Evolutionary conservation across 2,113 vertebrate species (phyloP), one percentile per base, ranked within the genome.

Genomic region (Cichladusa arquata): DNA sequence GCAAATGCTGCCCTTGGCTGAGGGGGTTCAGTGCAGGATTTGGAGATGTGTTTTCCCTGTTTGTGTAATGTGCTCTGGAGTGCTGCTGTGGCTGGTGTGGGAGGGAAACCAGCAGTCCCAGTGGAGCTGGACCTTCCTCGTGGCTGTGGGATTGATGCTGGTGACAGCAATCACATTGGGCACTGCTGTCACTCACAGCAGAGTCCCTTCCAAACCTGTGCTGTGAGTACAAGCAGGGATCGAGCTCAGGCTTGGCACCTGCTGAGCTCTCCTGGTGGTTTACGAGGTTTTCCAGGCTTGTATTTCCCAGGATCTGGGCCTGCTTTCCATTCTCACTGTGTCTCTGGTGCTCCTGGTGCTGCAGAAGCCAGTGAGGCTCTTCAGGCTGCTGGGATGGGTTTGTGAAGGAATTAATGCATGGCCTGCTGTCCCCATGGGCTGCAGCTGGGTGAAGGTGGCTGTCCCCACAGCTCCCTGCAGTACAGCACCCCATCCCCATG

Each of bases 31-130:
- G 28, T 4, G 23, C 28, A 57, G 36, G 33, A 6, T 62, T 70
- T 54, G 47, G 54, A 44, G 62, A 9, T 33, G 28, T n/a, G 10
- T 74, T 93, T 87, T 74, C 60, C 56, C 33, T 9, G 66, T 36
- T 53, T 66, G 66, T 67, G 7, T 44, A 11, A 18, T 64, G 42
- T 84, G 56, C 71, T 73, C 18, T 45, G 73, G 28, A 26, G 62
- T 8, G 51, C 24, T 31, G 51, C 31, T 81, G 4, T 0, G 8
- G 44, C 61, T 19, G 66, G 11, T 33, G 7, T 11, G 25, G 40
- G 36, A 83, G 67, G 62, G 31, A 34, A 65, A 14, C 3, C 24
- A 19, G 20, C 0, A 0, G 15, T 65, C 22, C 74, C 2, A 1
- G 12, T 8, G 20, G 77, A 50, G 26, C 65, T 34, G 60, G 47